Evolutionary conservation across 2,113 vertebrate genomes (phyloP).

Genomic region (Tauraco erythrolophus): DNA sequence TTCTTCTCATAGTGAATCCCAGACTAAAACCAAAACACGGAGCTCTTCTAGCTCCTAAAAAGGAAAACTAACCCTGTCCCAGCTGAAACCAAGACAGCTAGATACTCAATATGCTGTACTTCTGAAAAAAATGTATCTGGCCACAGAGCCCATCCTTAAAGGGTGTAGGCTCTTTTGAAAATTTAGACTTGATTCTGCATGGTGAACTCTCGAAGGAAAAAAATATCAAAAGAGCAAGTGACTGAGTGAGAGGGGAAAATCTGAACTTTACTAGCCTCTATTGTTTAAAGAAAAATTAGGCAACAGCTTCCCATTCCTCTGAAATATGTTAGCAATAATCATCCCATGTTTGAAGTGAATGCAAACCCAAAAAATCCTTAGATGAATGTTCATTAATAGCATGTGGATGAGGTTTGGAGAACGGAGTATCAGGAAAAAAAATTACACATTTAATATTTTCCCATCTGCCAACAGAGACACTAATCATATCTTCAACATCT

Average conservation of each 20-base stretch:
- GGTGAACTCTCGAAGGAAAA: background rate
- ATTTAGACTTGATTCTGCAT: background rate
- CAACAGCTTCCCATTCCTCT: background rate
- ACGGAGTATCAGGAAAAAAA: conserved; percentile 16
- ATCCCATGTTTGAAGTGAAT: conserved; percentile 23
- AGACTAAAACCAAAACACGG: no score
- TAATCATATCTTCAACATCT: conserved; percentile 51
- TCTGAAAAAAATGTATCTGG: background rate
- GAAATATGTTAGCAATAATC: conserved; percentile 55
- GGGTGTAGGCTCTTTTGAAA: background rate
- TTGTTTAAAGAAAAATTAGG: background rate
- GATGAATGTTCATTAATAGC: conserved; percentile 48
- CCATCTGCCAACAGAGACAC: background rate
- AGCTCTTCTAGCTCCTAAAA: no score
- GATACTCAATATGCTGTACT: background rate
- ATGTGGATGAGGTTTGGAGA: conserved; percentile 51
- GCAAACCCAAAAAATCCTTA: background rate
- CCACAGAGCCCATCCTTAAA: background rate
- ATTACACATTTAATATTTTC: conserved; percentile 28
- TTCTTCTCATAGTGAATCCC: no score
- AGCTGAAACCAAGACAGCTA: background rate
- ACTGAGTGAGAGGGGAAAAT: background rate
- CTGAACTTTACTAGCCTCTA: background rate
- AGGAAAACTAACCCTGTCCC: no score
- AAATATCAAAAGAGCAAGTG: background rate